Percentiles rank a stretch among this genome's conserved stretches.
Evolutionary conservation across 2,113 vertebrate species (phyloP).

Genomic region (Martes martes): DNA sequence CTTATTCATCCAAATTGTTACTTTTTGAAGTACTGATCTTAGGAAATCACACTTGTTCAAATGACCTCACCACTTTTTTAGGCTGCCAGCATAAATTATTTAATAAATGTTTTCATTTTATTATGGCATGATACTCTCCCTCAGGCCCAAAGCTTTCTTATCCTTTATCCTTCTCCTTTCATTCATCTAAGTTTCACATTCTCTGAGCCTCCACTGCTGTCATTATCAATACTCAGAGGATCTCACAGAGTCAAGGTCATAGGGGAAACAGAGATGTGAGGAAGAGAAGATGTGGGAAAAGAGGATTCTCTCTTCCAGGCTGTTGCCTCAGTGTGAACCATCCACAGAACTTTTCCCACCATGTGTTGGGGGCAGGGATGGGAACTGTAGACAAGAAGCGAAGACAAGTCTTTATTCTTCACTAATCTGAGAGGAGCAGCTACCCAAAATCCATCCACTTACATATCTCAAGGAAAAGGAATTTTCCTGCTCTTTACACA

Average conservation of each 20-base stretch:
- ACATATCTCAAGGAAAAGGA: neutral
- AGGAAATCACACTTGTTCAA: constrained; percentile 24
- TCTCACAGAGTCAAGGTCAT: neutral
- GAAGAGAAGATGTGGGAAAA: neutral
- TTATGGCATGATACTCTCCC: neutral
- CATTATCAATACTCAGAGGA: neutral
- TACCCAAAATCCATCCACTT: neutral
- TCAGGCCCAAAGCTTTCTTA: neutral
- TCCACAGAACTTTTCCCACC: neutral
- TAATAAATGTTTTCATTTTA: constrained; percentile 35
- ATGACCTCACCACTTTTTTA: neutral
- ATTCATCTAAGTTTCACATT: neutral
- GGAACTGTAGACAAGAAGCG: neutral
- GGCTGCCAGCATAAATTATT: neutral
- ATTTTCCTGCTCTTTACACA: neutral
- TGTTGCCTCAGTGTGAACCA: neutral
- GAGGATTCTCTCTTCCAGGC: neutral
- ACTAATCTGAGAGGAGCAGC: neutral
- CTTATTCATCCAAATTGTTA: constrained; percentile 4
- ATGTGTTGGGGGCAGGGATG: neutral
- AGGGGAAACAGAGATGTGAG: neutral
- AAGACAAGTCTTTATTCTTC: neutral
- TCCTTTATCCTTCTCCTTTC: neutral
- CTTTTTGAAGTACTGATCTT: neutral
- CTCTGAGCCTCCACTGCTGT: neutral